These are phyloP conservation scores for Prietella phreatophila DNA, from an alignment of 2,113 vertebrate species.

Conservation along the genomic window DNA sequence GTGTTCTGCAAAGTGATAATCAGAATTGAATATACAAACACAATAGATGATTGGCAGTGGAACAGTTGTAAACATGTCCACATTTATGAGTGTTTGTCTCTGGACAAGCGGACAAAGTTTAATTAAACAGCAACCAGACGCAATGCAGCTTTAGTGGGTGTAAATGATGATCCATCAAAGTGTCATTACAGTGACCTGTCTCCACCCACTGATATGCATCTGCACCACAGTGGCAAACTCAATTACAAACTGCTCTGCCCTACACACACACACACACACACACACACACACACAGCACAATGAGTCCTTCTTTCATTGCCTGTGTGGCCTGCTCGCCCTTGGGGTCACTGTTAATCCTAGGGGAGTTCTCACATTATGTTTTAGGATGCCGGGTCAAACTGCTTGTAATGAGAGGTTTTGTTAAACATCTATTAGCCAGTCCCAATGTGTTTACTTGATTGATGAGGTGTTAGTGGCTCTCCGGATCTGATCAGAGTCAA, in stretches of 20 bases:
- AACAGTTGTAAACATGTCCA: constrained; percentile 71
- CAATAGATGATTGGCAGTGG: constrained; percentile 64
- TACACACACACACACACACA: constrained; percentile 51
- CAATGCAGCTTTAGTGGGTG: constrained; percentile 72
- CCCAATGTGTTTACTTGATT: constrained; percentile 73
- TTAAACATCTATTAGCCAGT: constrained; percentile 80
- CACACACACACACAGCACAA: constrained; percentile 66
- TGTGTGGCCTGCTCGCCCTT: constrained; percentile 63
- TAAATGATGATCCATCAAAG: constrained; percentile 80
- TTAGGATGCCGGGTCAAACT: constrained; percentile 75
- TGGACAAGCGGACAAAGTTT: constrained; percentile 75
- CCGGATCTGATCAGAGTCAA: constrained; percentile 18
- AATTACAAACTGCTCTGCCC: constrained; percentile 35
- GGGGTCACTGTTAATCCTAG: constrained; percentile 77
- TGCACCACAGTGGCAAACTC: constrained; percentile 64
- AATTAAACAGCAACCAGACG: constrained; percentile 77
- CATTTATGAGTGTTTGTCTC: constrained; percentile 67
- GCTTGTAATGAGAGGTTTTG: constrained; percentile 80
- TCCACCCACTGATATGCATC: constrained; percentile 76
- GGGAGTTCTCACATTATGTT: constrained; percentile 80
- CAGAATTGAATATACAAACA: background rate
- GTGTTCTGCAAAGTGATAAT: background rate
- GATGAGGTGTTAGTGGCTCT: constrained; percentile 68
- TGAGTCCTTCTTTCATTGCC: constrained; percentile 73
- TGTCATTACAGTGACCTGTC: constrained; percentile 76